Base-by-base conservation (phyloP, 1,140 invertebrate species). In the Probaryconus sp. region DNA sequence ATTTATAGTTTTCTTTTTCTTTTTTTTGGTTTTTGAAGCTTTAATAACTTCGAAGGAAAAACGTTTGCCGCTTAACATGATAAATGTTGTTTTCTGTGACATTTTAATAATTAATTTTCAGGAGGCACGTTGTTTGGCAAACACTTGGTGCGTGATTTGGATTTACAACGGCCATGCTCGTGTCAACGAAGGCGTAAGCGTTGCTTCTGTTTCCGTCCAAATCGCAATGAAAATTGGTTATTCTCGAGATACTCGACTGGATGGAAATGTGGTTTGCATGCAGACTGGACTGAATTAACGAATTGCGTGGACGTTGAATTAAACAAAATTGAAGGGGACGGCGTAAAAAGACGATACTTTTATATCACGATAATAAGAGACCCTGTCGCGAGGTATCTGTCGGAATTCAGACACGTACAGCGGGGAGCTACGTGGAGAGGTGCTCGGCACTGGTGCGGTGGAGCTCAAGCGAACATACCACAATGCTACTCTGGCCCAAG, bases 161-260 rank as follows among this genome's bases (percentile, higher is more conserved):
- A 97, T 88, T 87, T 97, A 14, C 91, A 95, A 89, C 90, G 94
- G 78, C 94, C 95, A 26, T 98, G 94, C 83, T 93, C 93, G 80
- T 97, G 96, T 89, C 94, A 95, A 83, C 91, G 93, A 63, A 91
- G 93, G 71, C 90, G 92, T 51, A 97, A 97, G 87, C 91, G 95
- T 63, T 98, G 96, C 87, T 95, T 96, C 86, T 98, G 96, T 89
- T 95, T 96, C 88, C 91, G 95, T 79, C 95, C 95, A 55, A 94
- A 94, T 89, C 91, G 93, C 80, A 93, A 95, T 85, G 93, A 97
- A 89, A 93, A 94, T 88, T 99, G 98, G 98, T 90, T 99, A 38
- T 99, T 99, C 88, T 98, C 97, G 82, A 91, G 98, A 78, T 99
- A 98, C 88, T 98, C 97, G 4, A 98, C 97, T 10, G 98, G 98